Conservation (phyloP, 2,888 invertebrate genomes). For the Molanna angustata region DNA sequence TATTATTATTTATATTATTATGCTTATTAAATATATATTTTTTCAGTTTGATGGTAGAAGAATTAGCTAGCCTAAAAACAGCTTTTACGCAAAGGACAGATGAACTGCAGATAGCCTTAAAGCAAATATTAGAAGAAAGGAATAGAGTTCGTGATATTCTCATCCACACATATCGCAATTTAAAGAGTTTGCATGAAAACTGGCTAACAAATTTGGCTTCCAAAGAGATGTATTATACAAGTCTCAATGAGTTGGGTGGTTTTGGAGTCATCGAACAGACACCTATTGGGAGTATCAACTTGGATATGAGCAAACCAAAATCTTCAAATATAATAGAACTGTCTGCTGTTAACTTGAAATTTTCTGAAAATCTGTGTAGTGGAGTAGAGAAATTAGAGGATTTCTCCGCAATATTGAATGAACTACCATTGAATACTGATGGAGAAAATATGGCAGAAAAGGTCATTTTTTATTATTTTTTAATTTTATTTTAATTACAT, state of each 20-base stretch:
- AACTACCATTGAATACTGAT: slow-evolving; percentile 47
- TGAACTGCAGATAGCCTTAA: slow-evolving; percentile 67
- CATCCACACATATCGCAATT: slow-evolving; percentile 61
- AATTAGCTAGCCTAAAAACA: slow-evolving; percentile 84
- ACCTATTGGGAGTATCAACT: slow-evolving; percentile 53
- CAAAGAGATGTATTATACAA: slow-evolving; percentile 27
- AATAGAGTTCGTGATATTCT: slow-evolving; percentile 62
- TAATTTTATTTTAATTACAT: no score
- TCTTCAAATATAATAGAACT: slow-evolving; percentile 64
- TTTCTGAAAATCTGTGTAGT: slow-evolving; percentile 60
- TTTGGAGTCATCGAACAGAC: slow-evolving; percentile 44
- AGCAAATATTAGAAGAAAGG: slow-evolving; percentile 67
- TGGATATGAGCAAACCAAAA: slow-evolving; percentile 48
- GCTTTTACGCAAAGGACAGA: slow-evolving; percentile 68
- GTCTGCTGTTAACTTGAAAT: slow-evolving; percentile 57
- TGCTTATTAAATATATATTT: no score
- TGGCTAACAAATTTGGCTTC: slow-evolving; percentile 48
- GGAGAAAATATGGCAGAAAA: slow-evolving; percentile 60
- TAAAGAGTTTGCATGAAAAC: slow-evolving; percentile 51
- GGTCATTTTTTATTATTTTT: no score
- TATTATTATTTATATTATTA: no score
- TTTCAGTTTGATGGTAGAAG: slow-evolving; percentile 87
- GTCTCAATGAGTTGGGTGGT: slow-evolving; percentile 28
- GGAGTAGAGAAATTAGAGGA: slow-evolving; percentile 49
- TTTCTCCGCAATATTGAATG: slow-evolving; percentile 31